Conservation (phyloP, 2,888 invertebrate genomes). For the Hypomecis atomaria region DNA sequence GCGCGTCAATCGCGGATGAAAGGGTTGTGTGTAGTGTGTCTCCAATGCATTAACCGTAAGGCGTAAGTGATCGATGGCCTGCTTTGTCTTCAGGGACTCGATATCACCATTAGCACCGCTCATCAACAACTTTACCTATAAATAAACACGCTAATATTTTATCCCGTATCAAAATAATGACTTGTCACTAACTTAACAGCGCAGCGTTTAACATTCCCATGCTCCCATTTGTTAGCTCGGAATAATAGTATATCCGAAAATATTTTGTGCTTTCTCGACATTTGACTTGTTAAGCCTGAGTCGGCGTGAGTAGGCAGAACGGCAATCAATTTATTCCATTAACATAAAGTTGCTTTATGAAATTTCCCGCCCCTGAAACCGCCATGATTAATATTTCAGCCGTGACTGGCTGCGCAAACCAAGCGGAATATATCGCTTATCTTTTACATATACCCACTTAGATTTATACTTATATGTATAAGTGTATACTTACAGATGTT, state of each 20-base stretch:
- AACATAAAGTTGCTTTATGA: conserved; percentile 73
- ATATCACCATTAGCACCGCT: conserved; percentile 61
- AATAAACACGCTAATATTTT: conserved; percentile 2
- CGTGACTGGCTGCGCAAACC: conserved; percentile 67
- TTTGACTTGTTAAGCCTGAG: conserved; percentile 39
- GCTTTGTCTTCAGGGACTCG: conserved; percentile 59
- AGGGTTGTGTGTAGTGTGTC: conserved; percentile 76
- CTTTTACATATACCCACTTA: conserved; percentile 36
- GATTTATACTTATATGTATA: conserved; percentile 4
- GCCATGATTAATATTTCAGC: conserved; percentile 73
- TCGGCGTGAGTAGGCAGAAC: conserved; percentile 55
- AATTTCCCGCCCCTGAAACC: conserved; percentile 63
- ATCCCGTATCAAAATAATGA: neutral
- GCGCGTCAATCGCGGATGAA: conserved; percentile 54
- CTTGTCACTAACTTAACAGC: neutral
- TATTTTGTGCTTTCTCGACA: conserved; percentile 29
- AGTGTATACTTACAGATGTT: neutral
- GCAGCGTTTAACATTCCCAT: conserved; percentile 6
- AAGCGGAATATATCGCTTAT: conserved; percentile 60
- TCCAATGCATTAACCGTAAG: conserved; percentile 67
- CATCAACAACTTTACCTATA: conserved; percentile 29
- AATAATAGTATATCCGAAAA: conserved; percentile 24
- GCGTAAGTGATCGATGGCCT: conserved; percentile 75
- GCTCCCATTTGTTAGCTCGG: conserved; percentile 26
- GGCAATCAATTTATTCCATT: conserved; percentile 68